A percentile compares a stretch with the other conserved stretches of the same genome.
Evolutionary conservation across 2,113 vertebrate genomes (phyloP).

Genomic region (Cercopithecus mona): DNA sequence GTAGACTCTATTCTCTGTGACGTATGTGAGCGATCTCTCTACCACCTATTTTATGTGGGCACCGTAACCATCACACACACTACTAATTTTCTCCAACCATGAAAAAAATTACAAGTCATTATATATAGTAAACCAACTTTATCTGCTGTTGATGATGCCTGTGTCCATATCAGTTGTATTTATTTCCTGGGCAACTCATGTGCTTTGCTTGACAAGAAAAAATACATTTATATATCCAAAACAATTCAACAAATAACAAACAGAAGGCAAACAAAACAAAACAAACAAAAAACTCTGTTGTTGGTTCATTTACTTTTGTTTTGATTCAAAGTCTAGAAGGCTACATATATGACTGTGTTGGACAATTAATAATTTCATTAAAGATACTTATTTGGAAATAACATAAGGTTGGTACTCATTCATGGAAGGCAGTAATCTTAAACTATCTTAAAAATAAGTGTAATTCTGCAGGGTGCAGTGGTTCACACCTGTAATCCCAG

Average conservation of each 20-base stretch:
- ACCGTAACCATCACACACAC: not conserved
- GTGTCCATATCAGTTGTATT: constrained; percentile 6
- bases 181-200: not conserved
- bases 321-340: not conserved
- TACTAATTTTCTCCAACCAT: constrained; percentile 47
- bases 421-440: not conserved
- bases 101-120: constrained; percentile 26
- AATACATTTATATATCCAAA: not conserved
- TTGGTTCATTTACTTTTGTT: not conserved
- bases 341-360: not conserved
- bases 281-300: not conserved
- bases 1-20: not conserved
- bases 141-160: not conserved
- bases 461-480: too few relatives aligned
- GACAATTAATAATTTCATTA: constrained; percentile 10
- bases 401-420: not conserved
- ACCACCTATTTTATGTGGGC: constrained; percentile 1
- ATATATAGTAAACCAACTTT: not conserved
- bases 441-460: not conserved
- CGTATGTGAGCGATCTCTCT: not conserved
- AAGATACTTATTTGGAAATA: not conserved
- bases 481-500: too few relatives aligned
- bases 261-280: not conserved
- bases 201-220: not conserved
- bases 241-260: not conserved